Percentiles rank a stretch among this genome's conserved stretches.
These are phyloP conservation scores for Apis cerana DNA, from an alignment of 1,140 invertebrate genomes.

Conservation along the genomic window DNA sequence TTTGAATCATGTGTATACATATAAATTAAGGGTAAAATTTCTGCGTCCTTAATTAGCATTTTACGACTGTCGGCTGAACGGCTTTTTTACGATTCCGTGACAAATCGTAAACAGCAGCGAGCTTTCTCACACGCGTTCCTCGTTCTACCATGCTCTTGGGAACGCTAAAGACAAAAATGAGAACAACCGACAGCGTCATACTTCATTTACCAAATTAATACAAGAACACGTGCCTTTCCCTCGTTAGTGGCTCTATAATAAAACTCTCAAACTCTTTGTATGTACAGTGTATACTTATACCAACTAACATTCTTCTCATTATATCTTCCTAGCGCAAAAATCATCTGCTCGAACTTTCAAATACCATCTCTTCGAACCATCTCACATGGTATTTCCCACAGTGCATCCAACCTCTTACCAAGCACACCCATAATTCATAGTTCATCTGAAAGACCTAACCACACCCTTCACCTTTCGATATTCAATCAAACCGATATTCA, in stretches of 20 bases:
- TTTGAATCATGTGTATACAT: neutral
- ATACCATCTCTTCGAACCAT: neutral
- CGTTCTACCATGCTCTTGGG: neutral
- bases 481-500: neutral
- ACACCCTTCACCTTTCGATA: constrained; percentile 15
- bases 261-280: neutral
- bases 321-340: neutral
- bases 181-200: constrained; percentile 4
- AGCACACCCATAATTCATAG: neutral
- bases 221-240: neutral
- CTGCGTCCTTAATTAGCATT: constrained; percentile 21
- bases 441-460: neutral
- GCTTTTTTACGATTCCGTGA: constrained; percentile 8
- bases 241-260: neutral
- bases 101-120: neutral
- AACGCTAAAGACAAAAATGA: constrained; percentile 4
- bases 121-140: neutral
- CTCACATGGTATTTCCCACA: constrained; percentile 10
- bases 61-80: constrained; percentile 11
- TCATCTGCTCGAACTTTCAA: neutral
- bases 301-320: neutral
- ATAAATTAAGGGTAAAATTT: neutral
- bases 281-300: too few species aligned
- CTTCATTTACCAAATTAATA: constrained; percentile 10
- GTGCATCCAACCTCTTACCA: neutral